Percentiles rank a stretch among this genome's conserved stretches.
phyloP scores from a whole-genome alignment of 1,140 invertebrate genomes.

The Littorina saxatilis region DNA sequence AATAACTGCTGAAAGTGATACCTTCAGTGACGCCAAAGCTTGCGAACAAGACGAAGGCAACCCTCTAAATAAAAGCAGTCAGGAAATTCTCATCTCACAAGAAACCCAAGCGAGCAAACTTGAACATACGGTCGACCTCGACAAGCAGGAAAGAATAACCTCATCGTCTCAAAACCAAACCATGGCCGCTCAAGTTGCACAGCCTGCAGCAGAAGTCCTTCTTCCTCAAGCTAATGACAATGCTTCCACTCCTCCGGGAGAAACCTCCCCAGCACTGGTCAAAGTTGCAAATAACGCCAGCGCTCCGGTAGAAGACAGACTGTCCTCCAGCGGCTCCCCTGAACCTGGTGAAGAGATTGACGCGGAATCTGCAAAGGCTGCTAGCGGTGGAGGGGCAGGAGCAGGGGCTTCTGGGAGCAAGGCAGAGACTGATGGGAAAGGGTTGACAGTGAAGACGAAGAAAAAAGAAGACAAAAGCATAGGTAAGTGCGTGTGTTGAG shows the following conservation, averaged over 20 bases:
- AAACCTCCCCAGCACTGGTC: background rate
- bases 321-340: conserved; percentile 4
- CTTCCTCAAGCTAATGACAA: background rate
- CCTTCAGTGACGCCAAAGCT: too few relatives aligned
- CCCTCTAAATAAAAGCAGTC: background rate
- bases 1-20: too few relatives aligned
- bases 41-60: too few relatives aligned
- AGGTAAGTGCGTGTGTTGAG: conserved; percentile 48
- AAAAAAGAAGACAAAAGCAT: conserved; percentile 70
- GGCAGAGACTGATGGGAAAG: background rate
- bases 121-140: background rate
- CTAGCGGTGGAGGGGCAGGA: background rate
- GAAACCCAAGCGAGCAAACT: too few relatives aligned
- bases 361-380: background rate
- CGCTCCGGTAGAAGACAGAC: background rate
- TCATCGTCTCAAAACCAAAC: background rate
- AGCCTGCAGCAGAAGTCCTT: background rate
- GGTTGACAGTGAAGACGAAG: conserved; percentile 56
- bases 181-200: background rate
- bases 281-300: background rate
- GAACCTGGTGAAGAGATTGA: background rate
- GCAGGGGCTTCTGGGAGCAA: background rate
- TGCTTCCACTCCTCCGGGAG: background rate
- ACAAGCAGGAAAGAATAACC: background rate
- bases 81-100: background rate